These are phyloP conservation scores for Bombus huntii DNA, from an alignment of 1,140 invertebrate species.

Conservation along the genomic window DNA sequence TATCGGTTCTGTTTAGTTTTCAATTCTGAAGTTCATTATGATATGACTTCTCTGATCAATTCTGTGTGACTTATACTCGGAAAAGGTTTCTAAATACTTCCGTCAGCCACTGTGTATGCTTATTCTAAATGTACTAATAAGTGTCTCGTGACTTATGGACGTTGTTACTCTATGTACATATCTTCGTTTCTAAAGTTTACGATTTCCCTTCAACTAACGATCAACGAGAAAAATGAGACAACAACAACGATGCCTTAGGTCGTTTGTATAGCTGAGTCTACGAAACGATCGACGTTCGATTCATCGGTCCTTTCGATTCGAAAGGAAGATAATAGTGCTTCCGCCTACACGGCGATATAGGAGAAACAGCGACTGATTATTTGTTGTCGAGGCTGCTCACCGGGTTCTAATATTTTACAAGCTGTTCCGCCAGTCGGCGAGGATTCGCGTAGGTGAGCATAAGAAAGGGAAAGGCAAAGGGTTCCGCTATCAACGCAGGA, in stretches of 20 bases:
- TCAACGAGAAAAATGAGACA: neutral
- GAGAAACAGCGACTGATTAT: constrained; percentile 42
- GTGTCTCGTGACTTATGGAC: too few species aligned
- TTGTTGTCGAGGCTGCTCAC: constrained; percentile 24
- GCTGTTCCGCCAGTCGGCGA: neutral
- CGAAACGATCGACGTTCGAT: constrained; percentile 32
- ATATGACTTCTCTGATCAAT: too few species aligned
- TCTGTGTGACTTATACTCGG: too few species aligned
- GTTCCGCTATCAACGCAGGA: neutral
- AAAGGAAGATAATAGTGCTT: constrained; percentile 34
- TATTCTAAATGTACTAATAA: too few species aligned
- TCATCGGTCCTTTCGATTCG: constrained; percentile 13
- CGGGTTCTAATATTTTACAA: constrained; percentile 44
- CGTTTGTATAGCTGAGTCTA: neutral
- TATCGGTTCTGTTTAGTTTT: too few species aligned
- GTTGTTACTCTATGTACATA: too few species aligned
- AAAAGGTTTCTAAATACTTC: too few species aligned
- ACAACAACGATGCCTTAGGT: neutral
- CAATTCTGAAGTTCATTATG: too few species aligned
- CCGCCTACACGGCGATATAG: constrained; percentile 42
- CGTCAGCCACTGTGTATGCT: too few species aligned
- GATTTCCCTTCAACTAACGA: neutral
- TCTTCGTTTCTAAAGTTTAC: neutral
- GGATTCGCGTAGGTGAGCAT: neutral
- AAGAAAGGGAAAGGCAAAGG: constrained; percentile 33